Conservation (phyloP, 2,888 invertebrate species). For the Meta bourneti region DNA sequence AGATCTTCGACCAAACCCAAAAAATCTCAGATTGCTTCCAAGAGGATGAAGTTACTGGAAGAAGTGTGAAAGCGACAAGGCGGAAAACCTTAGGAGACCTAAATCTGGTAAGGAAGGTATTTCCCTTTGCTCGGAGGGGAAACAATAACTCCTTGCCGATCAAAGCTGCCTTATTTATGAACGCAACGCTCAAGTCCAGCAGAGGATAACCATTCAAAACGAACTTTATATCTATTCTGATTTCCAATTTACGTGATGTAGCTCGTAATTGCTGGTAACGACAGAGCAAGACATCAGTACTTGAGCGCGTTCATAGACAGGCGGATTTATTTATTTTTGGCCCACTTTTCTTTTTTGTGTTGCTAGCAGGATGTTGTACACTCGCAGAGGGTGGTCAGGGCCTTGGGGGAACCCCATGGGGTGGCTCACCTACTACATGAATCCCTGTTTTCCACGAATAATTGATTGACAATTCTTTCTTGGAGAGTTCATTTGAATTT, state of each 20-base stretch:
- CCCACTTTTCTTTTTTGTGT: not conserved
- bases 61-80: not conserved
- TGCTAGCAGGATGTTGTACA: slow-evolving; percentile 26
- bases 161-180: slow-evolving; percentile 67
- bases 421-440: slow-evolving; percentile 18
- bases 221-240: slow-evolving; percentile 62
- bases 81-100: not conserved
- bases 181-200: slow-evolving; percentile 36
- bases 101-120: slow-evolving; percentile 6
- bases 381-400: slow-evolving; percentile 29
- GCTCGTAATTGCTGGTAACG: slow-evolving; percentile 74
- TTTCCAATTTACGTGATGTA: slow-evolving; percentile 68
- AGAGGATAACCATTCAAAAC: slow-evolving; percentile 69
- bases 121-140: not conserved
- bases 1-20: too few relatives aligned
- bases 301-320: slow-evolving; percentile 24
- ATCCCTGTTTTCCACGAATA: not conserved
- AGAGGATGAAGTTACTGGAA: too few relatives aligned
- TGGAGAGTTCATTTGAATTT: too few relatives aligned
- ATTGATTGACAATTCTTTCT: not conserved
- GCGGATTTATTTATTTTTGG: slow-evolving; percentile 54
- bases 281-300: slow-evolving; percentile 61
- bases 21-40: too few relatives aligned
- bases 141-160: slow-evolving; percentile 47
- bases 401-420: slow-evolving; percentile 9